Evolutionary conservation across 2,797 vertebrate species (phyloP), one percentile per base, ranked within the genome.

Genomic region (Chiroxiphia lanceolata): DNA sequence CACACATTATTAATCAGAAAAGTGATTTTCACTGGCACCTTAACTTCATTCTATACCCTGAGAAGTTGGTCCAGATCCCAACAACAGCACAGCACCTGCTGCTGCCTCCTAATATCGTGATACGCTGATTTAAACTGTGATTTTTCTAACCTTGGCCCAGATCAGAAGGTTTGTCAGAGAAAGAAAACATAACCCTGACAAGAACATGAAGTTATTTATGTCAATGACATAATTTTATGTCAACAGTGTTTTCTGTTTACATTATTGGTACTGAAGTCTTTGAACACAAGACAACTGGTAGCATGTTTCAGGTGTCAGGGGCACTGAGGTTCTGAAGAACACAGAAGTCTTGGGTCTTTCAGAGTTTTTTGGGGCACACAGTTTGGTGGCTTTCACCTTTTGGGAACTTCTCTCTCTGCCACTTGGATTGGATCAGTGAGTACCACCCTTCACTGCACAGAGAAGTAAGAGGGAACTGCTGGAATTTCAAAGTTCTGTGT

Each of bases 71-170:
- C 22, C 44, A 57, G 16, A 60, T 40, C 21, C 57, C 42, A 74
- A 23, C 4, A 56, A 15, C 9, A 87, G 14, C 7, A 9, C 57
- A 75, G 22, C 2, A 0, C 15, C 7, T 9, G 33, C 23, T 57
- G 36, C 9, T 42, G 21, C 8, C 22, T 33, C 34, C 13, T 61
- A 47, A 25, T 47, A 74, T 11, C 19, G 29, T 0, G 2, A 72
- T 17, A 45, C 13, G 36, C 9, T 34, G 27, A 45, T 60, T 31
- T 65, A 69, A 26, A 11, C 64, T 2, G 1, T 1, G 0, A 9
- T 10, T 54, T 88, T 83, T 83, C 40, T 69, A 82, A 45, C 16
- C 14, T n/a, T 47, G 12, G 42, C 14, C 60, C 29, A 44, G 25
- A 61, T 40, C 23, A 47, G 45, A 40, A 45, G 13, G 6, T 13